Percentiles rank a stretch among this genome's conserved stretches.
phyloP scores from a whole-genome alignment of 2,113 vertebrate species.

The Notarius quadriscutis region DNA sequence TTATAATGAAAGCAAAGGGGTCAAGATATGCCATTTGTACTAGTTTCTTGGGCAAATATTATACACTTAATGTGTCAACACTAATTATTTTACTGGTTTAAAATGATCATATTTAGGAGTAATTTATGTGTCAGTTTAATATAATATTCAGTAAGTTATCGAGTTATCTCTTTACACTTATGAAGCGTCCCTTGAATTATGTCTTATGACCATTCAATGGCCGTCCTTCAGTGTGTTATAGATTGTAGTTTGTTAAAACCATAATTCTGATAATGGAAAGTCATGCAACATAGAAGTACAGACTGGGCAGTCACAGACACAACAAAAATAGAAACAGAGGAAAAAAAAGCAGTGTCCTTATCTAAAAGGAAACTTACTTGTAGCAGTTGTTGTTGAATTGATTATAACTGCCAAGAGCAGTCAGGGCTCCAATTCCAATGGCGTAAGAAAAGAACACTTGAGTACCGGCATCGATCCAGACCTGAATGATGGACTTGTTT shows the following conservation, averaged over 20 bases:
- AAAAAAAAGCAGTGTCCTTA: not conserved
- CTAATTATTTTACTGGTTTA: not conserved
- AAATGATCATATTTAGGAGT: not conserved
- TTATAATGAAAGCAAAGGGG: not conserved
- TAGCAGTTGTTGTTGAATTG: conserved; percentile 83
- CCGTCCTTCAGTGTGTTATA: not conserved
- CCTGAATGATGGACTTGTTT: conserved; percentile 57
- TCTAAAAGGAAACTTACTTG: conserved; percentile 64
- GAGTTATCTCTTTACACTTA: not conserved
- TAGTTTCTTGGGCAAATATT: not conserved
- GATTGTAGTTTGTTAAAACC: not conserved
- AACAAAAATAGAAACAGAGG: not conserved
- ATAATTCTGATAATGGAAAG: conserved; percentile 31
- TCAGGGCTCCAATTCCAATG: conserved; percentile 79
- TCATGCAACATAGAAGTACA: not conserved
- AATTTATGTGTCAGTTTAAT: not conserved
- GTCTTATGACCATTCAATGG: not conserved
- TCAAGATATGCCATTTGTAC: not conserved
- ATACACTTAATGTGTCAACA: not conserved
- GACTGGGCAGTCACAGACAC: not conserved
- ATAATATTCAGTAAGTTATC: too few species aligned
- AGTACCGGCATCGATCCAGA: conserved; percentile 80
- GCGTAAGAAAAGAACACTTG: conserved; percentile 83
- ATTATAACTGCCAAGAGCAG: conserved; percentile 80
- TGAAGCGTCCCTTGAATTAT: not conserved